phyloP scores from a whole-genome alignment of 53 echinoderm and acorn worm genomes.

The Arbacia lixula region DNA sequence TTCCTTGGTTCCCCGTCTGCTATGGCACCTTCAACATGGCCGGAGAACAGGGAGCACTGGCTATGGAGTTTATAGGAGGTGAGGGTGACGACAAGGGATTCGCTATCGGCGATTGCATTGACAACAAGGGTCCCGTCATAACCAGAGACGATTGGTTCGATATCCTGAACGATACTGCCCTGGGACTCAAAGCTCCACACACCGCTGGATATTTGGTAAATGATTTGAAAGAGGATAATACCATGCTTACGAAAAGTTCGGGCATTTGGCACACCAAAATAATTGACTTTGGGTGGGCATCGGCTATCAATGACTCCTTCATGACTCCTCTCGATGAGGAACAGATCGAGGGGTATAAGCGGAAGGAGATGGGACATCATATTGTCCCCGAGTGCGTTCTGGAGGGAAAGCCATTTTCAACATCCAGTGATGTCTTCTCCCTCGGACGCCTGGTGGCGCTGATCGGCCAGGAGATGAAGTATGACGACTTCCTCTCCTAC shows the following conservation, averaged over 20 bases:
- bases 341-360: not conserved
- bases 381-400: slow-evolving; percentile 45
- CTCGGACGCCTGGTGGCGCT: slow-evolving; percentile 15
- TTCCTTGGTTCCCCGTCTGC: slow-evolving; percentile 14
- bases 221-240: slow-evolving; percentile 32
- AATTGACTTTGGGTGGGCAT: slow-evolving; percentile 23
- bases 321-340: not conserved
- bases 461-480: slow-evolving; percentile 1
- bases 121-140: not conserved
- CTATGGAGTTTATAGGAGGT: slow-evolving; percentile 34
- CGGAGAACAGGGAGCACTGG: slow-evolving; percentile 1
- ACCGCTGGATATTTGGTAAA: not conserved
- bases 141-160: slow-evolving; percentile 11
- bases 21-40: slow-evolving; percentile 22
- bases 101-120: slow-evolving; percentile 11
- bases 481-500: not conserved
- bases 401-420: slow-evolving; percentile 8
- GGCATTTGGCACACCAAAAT: slow-evolving; percentile 15
- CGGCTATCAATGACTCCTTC: not conserved
- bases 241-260: not conserved
- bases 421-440: slow-evolving; percentile 25
- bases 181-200: slow-evolving; percentile 12
- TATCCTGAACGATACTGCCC: slow-evolving; percentile 2
- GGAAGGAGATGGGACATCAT: not conserved
- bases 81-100: not conserved